These are phyloP conservation scores for Triplophysa dalaica DNA, from an alignment of 2,113 vertebrate genomes.

Conservation along the genomic window DNA sequence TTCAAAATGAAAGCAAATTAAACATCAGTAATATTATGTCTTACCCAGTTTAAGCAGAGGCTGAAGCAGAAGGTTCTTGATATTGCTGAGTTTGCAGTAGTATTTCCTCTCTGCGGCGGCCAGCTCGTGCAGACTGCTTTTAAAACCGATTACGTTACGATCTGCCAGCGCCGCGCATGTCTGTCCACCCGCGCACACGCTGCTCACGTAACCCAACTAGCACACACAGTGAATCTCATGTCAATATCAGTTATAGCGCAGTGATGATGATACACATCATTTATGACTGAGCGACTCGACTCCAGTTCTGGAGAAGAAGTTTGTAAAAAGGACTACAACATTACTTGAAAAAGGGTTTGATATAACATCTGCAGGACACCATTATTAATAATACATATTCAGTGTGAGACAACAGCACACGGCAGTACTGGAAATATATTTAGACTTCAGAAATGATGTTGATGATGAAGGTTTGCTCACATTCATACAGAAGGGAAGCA, in stretches of 20 bases:
- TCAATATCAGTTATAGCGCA: background rate
- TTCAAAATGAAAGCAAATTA: too few relatives aligned
- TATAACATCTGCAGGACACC: too few relatives aligned
- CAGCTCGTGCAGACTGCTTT: conserved; percentile 91
- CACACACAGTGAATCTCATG: conserved; percentile 9
- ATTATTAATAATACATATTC: too few relatives aligned
- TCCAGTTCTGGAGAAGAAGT: too few relatives aligned
- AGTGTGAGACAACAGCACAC: background rate
- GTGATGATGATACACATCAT: background rate
- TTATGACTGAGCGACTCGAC: too few relatives aligned
- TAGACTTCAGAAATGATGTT: background rate
- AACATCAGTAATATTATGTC: conserved; percentile 11
- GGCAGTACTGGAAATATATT: background rate
- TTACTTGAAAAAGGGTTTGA: too few relatives aligned
- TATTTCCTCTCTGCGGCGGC: conserved; percentile 89
- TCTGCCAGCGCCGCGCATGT: conserved; percentile 83
- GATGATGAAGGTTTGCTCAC: conserved; percentile 67
- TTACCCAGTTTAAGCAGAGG: conserved; percentile 92
- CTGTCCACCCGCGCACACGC: conserved; percentile 82
- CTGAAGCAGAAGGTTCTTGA: conserved; percentile 87
- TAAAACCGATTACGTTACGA: conserved; percentile 90
- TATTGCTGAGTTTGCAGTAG: conserved; percentile 85
- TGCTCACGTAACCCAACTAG: conserved; percentile 91
- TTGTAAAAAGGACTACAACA: too few relatives aligned
- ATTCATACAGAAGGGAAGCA: conserved; percentile 85